Conservation (phyloP, 2,113 vertebrate species). For the Lepus americanus region DNA sequence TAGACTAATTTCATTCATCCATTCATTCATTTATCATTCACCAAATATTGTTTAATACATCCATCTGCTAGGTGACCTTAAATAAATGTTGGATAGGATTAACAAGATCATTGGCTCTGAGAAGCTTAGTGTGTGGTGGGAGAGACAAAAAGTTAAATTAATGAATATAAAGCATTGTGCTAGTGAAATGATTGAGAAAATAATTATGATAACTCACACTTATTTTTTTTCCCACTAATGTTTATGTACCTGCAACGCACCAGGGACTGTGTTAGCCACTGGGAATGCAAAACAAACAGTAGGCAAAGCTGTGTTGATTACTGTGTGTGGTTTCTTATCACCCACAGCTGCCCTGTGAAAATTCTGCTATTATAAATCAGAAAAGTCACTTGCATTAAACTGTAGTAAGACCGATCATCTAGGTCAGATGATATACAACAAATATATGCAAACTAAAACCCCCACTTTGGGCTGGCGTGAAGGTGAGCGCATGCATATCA, state of each 20-base stretch:
- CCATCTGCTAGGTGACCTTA: not conserved
- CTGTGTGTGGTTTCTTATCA: not conserved
- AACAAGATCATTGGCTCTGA: not conserved
- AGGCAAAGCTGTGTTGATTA: not conserved
- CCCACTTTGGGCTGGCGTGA: not conserved
- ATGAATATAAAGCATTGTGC: not conserved
- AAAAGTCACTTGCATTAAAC: slow-evolving; percentile 1
- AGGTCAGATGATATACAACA: not conserved
- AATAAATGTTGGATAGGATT: not conserved
- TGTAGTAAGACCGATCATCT: not conserved
- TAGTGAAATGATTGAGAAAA: not conserved
- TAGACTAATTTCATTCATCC: not conserved
- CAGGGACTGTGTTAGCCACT: not conserved
- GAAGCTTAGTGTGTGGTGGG: not conserved
- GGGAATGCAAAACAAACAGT: not conserved
- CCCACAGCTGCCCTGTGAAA: slow-evolving; percentile 1
- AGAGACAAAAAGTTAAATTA: not conserved
- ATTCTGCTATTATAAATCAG: not conserved
- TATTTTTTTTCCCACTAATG: not conserved
- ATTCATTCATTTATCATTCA: slow-evolving; percentile 12
- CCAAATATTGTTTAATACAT: not conserved
- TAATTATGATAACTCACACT: not conserved
- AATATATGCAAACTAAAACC: not conserved
- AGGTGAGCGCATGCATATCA: too few species aligned
- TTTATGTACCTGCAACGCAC: not conserved